These are phyloP conservation scores for Nymphalis polychloros DNA, from an alignment of 2,888 invertebrate species.

Conservation along the genomic window DNA sequence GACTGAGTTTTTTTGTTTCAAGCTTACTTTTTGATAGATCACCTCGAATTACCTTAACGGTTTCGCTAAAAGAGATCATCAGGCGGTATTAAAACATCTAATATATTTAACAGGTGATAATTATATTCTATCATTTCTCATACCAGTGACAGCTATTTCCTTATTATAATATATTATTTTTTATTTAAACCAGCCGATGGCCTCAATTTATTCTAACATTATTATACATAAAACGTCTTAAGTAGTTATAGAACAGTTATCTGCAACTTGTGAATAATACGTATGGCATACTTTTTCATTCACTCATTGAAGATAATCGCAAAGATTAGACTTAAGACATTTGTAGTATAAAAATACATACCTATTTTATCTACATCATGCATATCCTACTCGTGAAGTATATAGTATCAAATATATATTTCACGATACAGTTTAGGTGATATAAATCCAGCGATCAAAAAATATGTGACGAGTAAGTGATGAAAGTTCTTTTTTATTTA, in stretches of 20 bases:
- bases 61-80: too few species aligned
- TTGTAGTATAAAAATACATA: neutral
- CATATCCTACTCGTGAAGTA: too few species aligned
- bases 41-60: too few species aligned
- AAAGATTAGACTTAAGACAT: neutral
- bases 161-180: neutral
- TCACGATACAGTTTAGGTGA: too few species aligned
- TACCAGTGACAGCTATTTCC: neutral
- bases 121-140: neutral
- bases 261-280: neutral
- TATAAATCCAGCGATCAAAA: too few species aligned
- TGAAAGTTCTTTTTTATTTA: too few species aligned
- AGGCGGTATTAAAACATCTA: neutral
- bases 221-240: neutral
- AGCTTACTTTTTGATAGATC: too few species aligned
- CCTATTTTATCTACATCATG: too few species aligned
- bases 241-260: neutral
- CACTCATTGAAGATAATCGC: neutral
- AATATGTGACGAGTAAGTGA: too few species aligned
- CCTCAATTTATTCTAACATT: neutral
- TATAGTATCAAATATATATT: too few species aligned
- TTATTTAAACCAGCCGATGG: neutral
- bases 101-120: neutral
- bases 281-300: neutral
- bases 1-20: too few species aligned